phyloP scores from a whole-genome alignment of 2,113 vertebrate species.

The Hyla sarda region DNA sequence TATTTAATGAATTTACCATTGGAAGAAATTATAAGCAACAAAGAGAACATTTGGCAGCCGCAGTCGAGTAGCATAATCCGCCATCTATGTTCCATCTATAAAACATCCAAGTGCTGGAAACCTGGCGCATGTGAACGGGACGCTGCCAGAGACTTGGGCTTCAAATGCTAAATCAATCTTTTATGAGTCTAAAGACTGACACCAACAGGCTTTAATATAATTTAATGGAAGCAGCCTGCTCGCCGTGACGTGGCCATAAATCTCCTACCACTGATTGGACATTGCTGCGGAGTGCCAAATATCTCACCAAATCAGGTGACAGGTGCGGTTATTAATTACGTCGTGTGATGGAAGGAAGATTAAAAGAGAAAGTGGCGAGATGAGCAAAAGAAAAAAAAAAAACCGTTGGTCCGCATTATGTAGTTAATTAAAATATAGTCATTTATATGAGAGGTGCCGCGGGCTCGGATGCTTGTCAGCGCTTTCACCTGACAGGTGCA shows the following conservation, averaged over 20 bases:
- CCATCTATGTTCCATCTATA: conserved; percentile 38
- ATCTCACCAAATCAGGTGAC: conserved; percentile 44
- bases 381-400: conserved; percentile 18
- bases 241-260: conserved; percentile 47
- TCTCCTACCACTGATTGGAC: conserved; percentile 54
- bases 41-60: conserved; percentile 16
- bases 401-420: conserved; percentile 28
- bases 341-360: conserved; percentile 40
- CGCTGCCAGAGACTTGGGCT: conserved; percentile 36
- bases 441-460: conserved; percentile 39
- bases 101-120: conserved; percentile 13
- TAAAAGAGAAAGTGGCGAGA: conserved; percentile 40
- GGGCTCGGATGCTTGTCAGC: conserved; percentile 11
- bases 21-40: background rate
- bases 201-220: conserved; percentile 52
- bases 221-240: conserved; percentile 53
- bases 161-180: conserved; percentile 53
- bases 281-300: conserved; percentile 29
- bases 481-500: background rate
- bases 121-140: conserved; percentile 12
- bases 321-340: conserved; percentile 46
- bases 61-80: conserved; percentile 3
- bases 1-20: background rate
- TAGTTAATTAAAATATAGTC: conserved; percentile 54
- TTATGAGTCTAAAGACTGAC: conserved; percentile 54